Conservation (phyloP, 1,140 invertebrate species). For the Papilio helenus region DNA sequence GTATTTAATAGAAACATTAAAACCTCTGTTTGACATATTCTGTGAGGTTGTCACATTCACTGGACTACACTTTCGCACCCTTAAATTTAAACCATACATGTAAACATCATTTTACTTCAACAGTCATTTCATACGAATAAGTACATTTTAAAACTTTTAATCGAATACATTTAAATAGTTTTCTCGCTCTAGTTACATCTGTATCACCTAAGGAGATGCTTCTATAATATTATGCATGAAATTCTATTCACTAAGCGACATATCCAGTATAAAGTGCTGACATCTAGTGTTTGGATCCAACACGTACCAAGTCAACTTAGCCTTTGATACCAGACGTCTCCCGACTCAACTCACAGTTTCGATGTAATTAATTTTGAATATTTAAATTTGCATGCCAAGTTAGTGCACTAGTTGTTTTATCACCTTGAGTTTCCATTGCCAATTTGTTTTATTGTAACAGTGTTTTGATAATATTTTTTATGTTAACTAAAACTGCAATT, state of each 20-base stretch:
- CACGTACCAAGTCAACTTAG: constrained; percentile 12
- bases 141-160: neutral
- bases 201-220: constrained; percentile 7
- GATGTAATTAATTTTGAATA: constrained; percentile 18
- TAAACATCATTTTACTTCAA: too few relatives aligned
- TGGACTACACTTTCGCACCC: too few relatives aligned
- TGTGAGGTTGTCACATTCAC: too few relatives aligned
- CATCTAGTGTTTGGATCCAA: constrained; percentile 16
- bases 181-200: neutral
- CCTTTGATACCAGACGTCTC: constrained; percentile 24
- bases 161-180: neutral
- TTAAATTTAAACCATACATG: too few relatives aligned
- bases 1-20: too few relatives aligned
- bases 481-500: too few relatives aligned
- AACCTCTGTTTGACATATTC: too few relatives aligned
- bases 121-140: neutral
- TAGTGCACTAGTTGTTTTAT: neutral
- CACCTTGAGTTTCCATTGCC: too few relatives aligned
- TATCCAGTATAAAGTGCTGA: constrained; percentile 20
- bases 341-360: neutral
- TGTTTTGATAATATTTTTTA: too few relatives aligned
- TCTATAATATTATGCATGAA: constrained; percentile 35
- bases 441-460: too few relatives aligned
- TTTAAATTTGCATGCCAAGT: neutral
- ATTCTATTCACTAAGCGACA: constrained; percentile 32